Conservation (phyloP, 2,113 vertebrate species). For the Phalacrocorax pelagicus region DNA sequence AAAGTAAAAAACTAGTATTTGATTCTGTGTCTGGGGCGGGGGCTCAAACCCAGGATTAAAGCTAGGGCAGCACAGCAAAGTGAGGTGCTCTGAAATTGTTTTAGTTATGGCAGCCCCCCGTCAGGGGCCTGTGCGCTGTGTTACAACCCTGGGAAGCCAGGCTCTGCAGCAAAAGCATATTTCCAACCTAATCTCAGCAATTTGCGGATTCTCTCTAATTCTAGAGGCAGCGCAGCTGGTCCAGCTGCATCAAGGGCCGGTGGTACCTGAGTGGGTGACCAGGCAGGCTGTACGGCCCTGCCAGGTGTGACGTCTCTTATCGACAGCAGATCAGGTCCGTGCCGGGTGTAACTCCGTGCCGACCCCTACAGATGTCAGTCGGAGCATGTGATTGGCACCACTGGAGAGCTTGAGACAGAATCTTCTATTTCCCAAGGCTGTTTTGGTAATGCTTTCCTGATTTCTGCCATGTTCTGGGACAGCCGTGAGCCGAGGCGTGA, state of each 20-base stretch:
- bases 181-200: background rate
- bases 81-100: background rate
- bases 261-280: background rate
- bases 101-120: too few relatives aligned
- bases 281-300: background rate
- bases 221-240: background rate
- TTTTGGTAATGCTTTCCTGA: background rate
- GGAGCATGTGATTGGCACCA: fast-evolving
- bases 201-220: background rate
- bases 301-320: background rate
- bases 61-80: background rate
- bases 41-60: background rate
- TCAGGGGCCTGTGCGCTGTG: fast-evolving
- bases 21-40: background rate
- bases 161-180: background rate
- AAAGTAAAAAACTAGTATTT: background rate
- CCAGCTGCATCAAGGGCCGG: background rate
- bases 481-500: fast-evolving
- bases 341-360: background rate
- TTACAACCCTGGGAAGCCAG: background rate
- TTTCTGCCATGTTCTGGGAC: background rate
- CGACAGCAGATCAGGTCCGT: fast-evolving
- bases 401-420: background rate
- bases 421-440: background rate
- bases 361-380: background rate